phyloP scores from a whole-genome alignment of 1,140 invertebrate species.

The Bombus affinis region DNA sequence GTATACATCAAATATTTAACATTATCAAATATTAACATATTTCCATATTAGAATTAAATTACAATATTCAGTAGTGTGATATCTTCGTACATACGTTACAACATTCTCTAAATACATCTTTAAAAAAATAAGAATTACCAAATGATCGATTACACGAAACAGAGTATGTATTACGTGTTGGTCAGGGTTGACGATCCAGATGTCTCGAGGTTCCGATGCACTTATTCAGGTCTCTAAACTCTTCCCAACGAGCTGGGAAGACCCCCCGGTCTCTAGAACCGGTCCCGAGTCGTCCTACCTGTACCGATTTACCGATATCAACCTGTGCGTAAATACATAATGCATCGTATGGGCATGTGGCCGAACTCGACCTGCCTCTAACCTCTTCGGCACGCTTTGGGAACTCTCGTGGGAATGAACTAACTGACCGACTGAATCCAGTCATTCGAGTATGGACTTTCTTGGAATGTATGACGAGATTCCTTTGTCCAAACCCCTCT shows the following conservation, averaged over 20 bases:
- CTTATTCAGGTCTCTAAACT: constrained; percentile 53
- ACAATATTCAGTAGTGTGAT: background rate
- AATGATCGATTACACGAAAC: constrained; percentile 25
- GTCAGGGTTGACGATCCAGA: constrained; percentile 24
- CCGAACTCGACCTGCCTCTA: background rate
- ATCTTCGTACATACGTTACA: too few relatives aligned
- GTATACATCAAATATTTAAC: background rate
- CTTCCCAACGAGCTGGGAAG: background rate
- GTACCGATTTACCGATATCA: constrained; percentile 50
- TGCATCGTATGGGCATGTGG: constrained; percentile 5
- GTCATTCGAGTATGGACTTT: constrained; percentile 2
- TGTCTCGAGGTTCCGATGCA: constrained; percentile 31
- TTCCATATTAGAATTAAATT: background rate
- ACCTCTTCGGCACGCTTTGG: constrained; percentile 23
- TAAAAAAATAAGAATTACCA: background rate
- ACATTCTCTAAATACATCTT: too few relatives aligned
- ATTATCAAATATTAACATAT: background rate
- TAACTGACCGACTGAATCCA: constrained; percentile 5
- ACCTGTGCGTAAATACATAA: constrained; percentile 42
- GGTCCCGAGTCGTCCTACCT: constrained; percentile 35
- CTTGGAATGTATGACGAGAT: background rate
- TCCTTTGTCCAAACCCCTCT: background rate
- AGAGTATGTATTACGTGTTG: constrained; percentile 22
- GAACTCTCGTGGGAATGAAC: constrained; percentile 23
- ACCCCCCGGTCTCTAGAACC: constrained; percentile 38